These are phyloP conservation scores for Phenacoccus solenopsis DNA, from an alignment of 1,140 invertebrate species.

Conservation along the genomic window DNA sequence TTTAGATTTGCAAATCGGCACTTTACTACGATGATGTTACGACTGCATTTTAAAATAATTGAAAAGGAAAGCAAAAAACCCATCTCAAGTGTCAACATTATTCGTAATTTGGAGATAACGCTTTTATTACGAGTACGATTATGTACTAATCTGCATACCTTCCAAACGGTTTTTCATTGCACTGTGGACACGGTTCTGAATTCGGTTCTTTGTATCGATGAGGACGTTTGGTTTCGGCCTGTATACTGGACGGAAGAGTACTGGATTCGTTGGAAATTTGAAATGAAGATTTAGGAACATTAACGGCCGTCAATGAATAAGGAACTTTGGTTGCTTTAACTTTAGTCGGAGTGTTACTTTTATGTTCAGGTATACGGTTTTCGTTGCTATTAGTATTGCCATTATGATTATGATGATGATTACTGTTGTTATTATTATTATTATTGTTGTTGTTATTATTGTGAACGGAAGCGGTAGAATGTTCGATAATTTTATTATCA, in stretches of 20 bases:
- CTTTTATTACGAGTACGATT: neutral
- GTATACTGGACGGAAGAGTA: neutral
- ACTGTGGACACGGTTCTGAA: constrained; percentile 32
- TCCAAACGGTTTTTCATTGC: constrained; percentile 38
- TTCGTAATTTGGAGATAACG: neutral
- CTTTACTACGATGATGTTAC: too few relatives aligned
- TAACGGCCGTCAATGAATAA: neutral
- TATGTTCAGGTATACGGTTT: neutral
- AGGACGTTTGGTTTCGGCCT: constrained; percentile 10
- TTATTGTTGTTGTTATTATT: neutral
- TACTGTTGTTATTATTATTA: neutral
- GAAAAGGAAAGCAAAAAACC: too few relatives aligned
- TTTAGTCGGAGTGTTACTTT: neutral
- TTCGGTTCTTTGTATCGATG: neutral
- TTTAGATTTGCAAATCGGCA: too few relatives aligned
- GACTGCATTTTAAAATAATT: too few relatives aligned
- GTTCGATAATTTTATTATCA: neutral
- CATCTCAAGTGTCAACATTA: neutral
- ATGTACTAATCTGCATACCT: constrained; percentile 32
- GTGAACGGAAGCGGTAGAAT: neutral
- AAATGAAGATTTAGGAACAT: neutral
- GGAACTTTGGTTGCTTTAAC: neutral
- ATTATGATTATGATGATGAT: neutral
- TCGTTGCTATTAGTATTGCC: neutral
- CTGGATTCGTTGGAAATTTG: neutral